These are phyloP conservation scores for Phoeniculus purpureus DNA, from an alignment of 2,797 vertebrate species.

Conservation along the genomic window DNA sequence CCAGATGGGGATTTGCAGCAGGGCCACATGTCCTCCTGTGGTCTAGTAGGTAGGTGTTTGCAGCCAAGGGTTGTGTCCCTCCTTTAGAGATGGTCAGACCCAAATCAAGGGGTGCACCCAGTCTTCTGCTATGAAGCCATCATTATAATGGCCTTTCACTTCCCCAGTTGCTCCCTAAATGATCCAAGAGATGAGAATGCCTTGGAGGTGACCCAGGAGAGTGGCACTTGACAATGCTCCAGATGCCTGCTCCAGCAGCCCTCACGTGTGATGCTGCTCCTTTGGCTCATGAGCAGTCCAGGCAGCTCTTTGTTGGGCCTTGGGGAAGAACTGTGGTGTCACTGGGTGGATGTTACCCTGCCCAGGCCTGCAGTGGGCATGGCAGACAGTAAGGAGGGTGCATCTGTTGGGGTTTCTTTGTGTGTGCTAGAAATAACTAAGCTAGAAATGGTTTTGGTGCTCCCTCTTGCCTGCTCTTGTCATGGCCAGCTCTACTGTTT, in stretches of 20 bases:
- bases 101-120: neutral
- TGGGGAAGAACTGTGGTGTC: rapidly evolving
- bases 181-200: neutral
- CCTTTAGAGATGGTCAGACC: neutral
- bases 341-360: rapidly evolving
- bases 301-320: neutral
- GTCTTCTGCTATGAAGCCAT: neutral
- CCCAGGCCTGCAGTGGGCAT: rapidly evolving
- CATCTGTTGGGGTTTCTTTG: neutral
- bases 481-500: neutral
- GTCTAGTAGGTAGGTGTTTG: neutral
- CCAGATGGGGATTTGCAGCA: neutral
- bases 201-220: neutral
- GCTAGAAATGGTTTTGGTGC: neutral
- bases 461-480: neutral
- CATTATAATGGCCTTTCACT: neutral
- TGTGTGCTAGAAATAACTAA: neutral
- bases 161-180: neutral
- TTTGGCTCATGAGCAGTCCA: rapidly evolving
- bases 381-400: neutral
- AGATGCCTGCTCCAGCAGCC: neutral
- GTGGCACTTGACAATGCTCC: neutral
- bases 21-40: neutral
- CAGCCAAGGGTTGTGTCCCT: neutral
- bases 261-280: neutral